Evolutionary conservation across 2,113 vertebrate species (phyloP), one percentile per base, ranked within the genome.

Genomic region (Boulengeromyrus knoepffleri): DNA sequence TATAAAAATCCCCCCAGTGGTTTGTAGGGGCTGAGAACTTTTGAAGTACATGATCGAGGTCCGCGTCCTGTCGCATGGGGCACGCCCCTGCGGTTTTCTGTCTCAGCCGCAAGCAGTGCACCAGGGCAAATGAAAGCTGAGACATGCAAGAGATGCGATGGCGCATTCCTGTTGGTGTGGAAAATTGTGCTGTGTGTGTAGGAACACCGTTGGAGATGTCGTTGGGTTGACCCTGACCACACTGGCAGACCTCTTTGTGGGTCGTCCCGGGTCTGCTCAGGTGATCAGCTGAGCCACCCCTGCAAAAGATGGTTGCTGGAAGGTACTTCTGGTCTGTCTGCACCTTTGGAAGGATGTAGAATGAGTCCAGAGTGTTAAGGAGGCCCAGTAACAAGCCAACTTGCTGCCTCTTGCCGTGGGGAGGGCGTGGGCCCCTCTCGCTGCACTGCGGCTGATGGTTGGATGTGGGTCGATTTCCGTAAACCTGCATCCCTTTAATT

Each of bases 401-500:
- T n/a, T 2, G 2, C 21, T n/a, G 19, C 21, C 21, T 2, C 1
- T 58, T 8, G 7, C 56, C 7, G 24, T 62, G 24, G 24, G 56
- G 21, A n/a, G 24, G n/a, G 49, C 49, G 12, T 9, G 2, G 10
- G 12, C 46, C 10, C 49, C 49, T 50, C 12, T 50, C 49, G 2
- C 49, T 50, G 6, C 21, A 2, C 21, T 58, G 2, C 6, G 0
- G 56, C 21, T 58, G 56, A n/a, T n/a, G 56, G 56, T 7, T 58
- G 52, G 15, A 53, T 53, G 2, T 47, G 83, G 42, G 3, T 46
- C 13, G 86, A 58, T 3, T 17, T 87, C 86, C 45, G 12, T 31
- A 8, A 50, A 27, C 27, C 52, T 31, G 31, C 36, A 9, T 93
- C 84, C 77, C 80, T 89, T 92, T 94, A 27, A 87, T 87, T 53